Conservation (phyloP, 1,140 invertebrate genomes). For the Trichonephila inaurata region DNA sequence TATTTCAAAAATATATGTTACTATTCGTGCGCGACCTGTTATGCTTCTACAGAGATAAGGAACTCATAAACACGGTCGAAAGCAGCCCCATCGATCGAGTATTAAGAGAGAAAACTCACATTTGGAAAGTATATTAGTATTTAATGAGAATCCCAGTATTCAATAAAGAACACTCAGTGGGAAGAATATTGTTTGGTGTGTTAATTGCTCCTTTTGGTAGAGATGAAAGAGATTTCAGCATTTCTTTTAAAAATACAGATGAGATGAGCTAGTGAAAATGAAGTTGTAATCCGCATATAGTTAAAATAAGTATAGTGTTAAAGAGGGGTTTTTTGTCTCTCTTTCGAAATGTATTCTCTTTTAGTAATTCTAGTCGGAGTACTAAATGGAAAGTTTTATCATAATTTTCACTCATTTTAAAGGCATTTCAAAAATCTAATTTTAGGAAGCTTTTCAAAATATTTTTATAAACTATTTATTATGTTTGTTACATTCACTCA, state of each 20-base stretch:
- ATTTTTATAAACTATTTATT: too few species aligned
- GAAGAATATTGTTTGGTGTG: background rate
- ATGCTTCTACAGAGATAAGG: too few species aligned
- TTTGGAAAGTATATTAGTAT: slow-evolving; percentile 18
- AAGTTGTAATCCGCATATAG: background rate
- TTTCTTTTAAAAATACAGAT: background rate
- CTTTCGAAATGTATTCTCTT: too few species aligned
- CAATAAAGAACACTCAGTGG: background rate
- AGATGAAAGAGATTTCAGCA: background rate
- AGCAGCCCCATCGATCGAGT: background rate
- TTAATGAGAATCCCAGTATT: slow-evolving; percentile 11
- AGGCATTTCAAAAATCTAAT: too few species aligned
- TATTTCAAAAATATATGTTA: too few species aligned
- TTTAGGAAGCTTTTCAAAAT: too few species aligned
- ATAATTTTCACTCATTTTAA: too few species aligned
- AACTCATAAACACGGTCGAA: background rate
- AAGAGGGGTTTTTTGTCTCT: background rate
- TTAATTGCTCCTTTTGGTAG: background rate
- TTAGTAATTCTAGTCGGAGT: too few species aligned
- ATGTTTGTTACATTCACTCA: too few species aligned
- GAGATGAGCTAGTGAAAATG: background rate
- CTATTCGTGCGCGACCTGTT: too few species aligned
- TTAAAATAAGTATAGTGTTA: background rate
- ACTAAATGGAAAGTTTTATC: too few species aligned
- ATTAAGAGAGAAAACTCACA: slow-evolving; percentile 22